Evolutionary conservation across 2,888 invertebrate genomes (phyloP).

Genomic region (Podotricha telesiphe): DNA sequence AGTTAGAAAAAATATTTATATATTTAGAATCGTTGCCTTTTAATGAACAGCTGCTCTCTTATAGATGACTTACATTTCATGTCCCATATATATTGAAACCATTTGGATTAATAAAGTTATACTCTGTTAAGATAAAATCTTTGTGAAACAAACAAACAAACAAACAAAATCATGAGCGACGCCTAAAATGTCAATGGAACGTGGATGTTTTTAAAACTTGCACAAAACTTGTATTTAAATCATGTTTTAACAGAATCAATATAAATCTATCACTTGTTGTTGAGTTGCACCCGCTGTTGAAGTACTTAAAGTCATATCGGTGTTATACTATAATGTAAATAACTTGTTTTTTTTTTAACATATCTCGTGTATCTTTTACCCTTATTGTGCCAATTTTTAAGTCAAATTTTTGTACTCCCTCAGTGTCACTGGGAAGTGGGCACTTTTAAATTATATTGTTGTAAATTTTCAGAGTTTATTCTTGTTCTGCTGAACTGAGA

Average conservation of each 20-base stretch:
- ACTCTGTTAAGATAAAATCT: constrained; percentile 45
- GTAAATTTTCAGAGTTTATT: constrained; percentile 58
- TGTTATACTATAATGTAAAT: constrained; percentile 23
- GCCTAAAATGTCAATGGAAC: constrained; percentile 7
- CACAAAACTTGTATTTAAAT: constrained; percentile 44
- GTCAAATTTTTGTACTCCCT: neutral
- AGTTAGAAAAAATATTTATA: neutral
- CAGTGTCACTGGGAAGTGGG: constrained; percentile 33
- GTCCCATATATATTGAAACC: neutral
- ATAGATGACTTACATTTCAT: too few species aligned
- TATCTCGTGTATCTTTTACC: constrained; percentile 39
- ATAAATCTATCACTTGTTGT: constrained; percentile 49
- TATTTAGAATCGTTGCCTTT: neutral
- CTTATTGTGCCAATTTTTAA: constrained; percentile 54
- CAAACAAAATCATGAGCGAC: constrained; percentile 35
- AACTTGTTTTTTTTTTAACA: constrained; percentile 16
- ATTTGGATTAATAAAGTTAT: constrained; percentile 48
- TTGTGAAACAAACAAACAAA: constrained; percentile 39
- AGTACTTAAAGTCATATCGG: constrained; percentile 47
- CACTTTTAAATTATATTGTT: constrained; percentile 51
- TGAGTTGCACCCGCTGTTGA: constrained; percentile 47
- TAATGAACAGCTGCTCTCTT: neutral
- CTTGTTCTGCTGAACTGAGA: constrained; percentile 43
- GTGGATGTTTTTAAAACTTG: constrained; percentile 31
- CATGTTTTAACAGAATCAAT: constrained; percentile 23